Conservation (phyloP, 2,797 vertebrate genomes). For the Melanotaenia nigrans region DNA sequence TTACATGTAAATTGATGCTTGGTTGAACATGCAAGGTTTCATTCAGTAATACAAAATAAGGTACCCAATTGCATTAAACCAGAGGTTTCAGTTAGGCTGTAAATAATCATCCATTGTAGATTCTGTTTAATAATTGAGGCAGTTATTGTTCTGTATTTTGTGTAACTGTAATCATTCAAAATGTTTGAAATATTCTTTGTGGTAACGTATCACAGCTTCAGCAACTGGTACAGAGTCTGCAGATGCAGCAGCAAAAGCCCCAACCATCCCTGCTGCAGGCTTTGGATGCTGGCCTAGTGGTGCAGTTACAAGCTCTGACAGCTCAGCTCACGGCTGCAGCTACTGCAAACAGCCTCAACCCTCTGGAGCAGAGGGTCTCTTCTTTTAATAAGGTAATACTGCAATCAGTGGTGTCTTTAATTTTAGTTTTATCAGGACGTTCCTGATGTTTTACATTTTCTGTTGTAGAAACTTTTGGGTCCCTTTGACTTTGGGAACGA, state of each 20-base stretch:
- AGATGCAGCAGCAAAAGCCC: slow-evolving; percentile 98
- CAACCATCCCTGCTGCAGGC: slow-evolving; percentile 97
- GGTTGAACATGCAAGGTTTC: neutral
- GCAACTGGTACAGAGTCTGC: slow-evolving; percentile 96
- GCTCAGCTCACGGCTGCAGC: slow-evolving; percentile 98
- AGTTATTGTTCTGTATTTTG: neutral
- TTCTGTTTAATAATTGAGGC: neutral
- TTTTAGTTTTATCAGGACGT: neutral
- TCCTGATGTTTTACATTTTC: slow-evolving; percentile 9
- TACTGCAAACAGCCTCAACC: slow-evolving; percentile 89
- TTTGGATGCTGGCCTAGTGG: slow-evolving; percentile 95
- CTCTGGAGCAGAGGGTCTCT: slow-evolving; percentile 94
- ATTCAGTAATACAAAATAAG: too few species aligned
- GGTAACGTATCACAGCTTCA: slow-evolving; percentile 85
- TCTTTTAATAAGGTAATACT: slow-evolving; percentile 95
- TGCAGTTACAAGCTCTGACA: slow-evolving; percentile 96
- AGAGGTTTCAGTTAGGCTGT: neutral
- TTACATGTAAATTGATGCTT: neutral
- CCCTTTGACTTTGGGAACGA: slow-evolving; percentile 97
- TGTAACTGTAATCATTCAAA: neutral
- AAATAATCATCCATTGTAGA: neutral
- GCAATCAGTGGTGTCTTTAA: neutral
- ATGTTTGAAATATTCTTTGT: neutral
- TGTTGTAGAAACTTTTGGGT: slow-evolving; percentile 92
- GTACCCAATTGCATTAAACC: neutral